Base-by-base conservation (phyloP, 1,140 invertebrate species). In the Caenorhabditis tropicalis region DNA sequence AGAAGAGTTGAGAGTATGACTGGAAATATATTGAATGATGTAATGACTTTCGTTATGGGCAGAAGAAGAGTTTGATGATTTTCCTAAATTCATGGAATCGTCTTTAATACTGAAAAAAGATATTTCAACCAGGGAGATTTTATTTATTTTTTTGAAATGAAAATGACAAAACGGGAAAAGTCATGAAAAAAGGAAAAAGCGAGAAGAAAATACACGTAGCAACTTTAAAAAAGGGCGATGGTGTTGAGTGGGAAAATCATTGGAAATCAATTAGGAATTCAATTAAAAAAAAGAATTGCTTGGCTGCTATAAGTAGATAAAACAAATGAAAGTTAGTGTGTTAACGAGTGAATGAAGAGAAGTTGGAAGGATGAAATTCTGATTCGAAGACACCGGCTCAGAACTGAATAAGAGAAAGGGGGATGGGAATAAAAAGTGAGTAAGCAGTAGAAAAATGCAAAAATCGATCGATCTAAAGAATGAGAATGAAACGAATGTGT, bases 381-480 rank as follows among this genome's bases (percentile, higher is more conserved):
- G 65, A 74, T 74, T 43, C 36, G 65, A 39, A 74, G 65, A 74
- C 65, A 74, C 65, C 65, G 65, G 65, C 65, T 74, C 65, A 74
- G 65, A 74, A 74, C 65, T 74, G 36, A 74, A 65, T 65, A n/a
- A n/a, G 21, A 51, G 21, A 27, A 29, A n/a, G 16, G 53, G 24
- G n/a, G 12, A 6, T 27, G 53, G 53, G 31, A 0, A 65, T 74
- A 43, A 74, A 74, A 74, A 74, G 15, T 74, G 65, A 24, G 65
- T 74, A 74, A 43, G 36, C 36, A 74, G 15, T 1, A 31, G 16
- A 74, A 74, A 74, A 74, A 74, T 43, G 65, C 65, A 74, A 36
- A 74, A 74, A 43, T 74, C 65, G 65, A 74, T 74, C 65, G 65
- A 74, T 74, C 65, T 74, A 43, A 74, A 74, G 65, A 74, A 43